Evolutionary conservation across 2,888 invertebrate genomes (phyloP), one percentile per base, ranked within the genome.

Genomic region (Hemithea aestivaria): DNA sequence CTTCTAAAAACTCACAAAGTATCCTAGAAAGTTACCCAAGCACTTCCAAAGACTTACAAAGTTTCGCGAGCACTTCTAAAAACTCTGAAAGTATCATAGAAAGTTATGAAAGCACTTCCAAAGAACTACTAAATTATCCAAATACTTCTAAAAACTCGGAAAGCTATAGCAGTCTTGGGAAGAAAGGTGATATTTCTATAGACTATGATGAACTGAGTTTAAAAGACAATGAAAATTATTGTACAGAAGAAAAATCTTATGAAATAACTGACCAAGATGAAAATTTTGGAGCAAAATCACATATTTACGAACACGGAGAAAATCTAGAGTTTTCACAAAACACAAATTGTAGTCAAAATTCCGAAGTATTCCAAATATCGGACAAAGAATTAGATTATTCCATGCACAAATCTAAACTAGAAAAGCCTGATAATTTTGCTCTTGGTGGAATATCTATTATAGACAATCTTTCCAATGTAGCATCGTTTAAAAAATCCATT

Each of bases 301-400:
- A 35, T 16, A 16, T 2, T 5, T 4, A 16, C 2, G 5, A 4
- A 16, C 3, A 4, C 5, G 16, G 5, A 4, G 16, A 16, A 16
- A 16, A 16, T 16, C 16, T 4, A 16, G 16, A 16, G 2, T 8
- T 31, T 30, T 35, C 42, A 8, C 43, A 35, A 27, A 33, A 38
- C 27, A 37, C 51, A 32, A 58, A 50, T 47, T 56, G 52, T 1
- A 78, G 70, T 55, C 66, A 70, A 50, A 48, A 53, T 35, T 68
- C 68, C 6, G 67, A 72, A 53, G 53, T 66, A 27, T 79, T 82
- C 52, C 62, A 73, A 43, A 73, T 89, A 41, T 88, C 87, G 26
- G 91, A 92, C 57, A 89, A 89, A 51, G 91, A 92, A 75, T 70
- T 91, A 10, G 89, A 91, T 58, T 91, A 91, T 71, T 91, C 91